Base-by-base conservation (phyloP, 2,113 vertebrate species). In the Ondatra zibethicus region DNA sequence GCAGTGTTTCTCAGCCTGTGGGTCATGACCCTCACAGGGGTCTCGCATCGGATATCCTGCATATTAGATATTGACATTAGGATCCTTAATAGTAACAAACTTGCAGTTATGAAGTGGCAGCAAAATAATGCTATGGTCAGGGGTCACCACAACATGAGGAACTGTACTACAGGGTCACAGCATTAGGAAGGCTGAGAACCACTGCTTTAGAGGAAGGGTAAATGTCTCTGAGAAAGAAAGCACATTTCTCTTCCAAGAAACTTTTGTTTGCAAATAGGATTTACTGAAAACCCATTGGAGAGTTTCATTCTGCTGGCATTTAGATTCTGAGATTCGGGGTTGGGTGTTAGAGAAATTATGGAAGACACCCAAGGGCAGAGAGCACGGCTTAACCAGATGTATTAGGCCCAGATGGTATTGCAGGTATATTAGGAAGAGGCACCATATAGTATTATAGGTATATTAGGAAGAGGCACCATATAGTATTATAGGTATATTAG, bases 281-380 rank as follows among this genome's bases (percentile, higher is more conserved):
- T 2, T 16, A 81, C 70, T 89, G 47, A 91, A 90, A 95, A 70
- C 70, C 36, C 55, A 47, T 42, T 25, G 14, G 66, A 76, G 45
- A 92, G 3, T 76, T 92, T 72, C 72, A 92, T 33, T 94, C 11
- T 61, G n/a, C 19, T 89, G 8, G n/a, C 89, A 93, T 45, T 29
- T 84, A 92, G 82, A 95, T 95, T 58, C 50, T 87, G 61, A 94
- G 88, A 77, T 91, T 89, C 66, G 21, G 73, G 89, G 31, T 85
- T 88, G 13, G 4, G 0, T 80, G 70, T 72, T 80, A 50, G 90
- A 81, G 5, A 88, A 58, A 91, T 89, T 85, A 9, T 65, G 16
- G 72, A 89, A 76, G 73, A 27, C 5, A 19, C 73, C 73, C 78
- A 78, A 80, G 70, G 88, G 19, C 45, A 92, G 89, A 78, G 89